phyloP scores from a whole-genome alignment of 2,113 vertebrate genomes.

The Dromaius novaehollandiae region DNA sequence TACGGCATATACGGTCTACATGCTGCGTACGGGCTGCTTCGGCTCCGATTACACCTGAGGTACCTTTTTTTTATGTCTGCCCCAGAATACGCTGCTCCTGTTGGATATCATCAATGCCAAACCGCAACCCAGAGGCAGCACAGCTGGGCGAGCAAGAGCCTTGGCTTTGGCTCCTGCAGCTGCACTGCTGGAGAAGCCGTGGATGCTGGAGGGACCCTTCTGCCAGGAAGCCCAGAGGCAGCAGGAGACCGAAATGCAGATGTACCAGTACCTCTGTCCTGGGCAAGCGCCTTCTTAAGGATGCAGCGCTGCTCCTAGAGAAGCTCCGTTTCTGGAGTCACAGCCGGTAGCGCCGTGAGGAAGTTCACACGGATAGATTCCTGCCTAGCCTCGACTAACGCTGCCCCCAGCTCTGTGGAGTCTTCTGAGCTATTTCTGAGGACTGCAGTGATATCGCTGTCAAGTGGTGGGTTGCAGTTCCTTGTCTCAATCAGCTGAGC shows the following conservation, averaged over 20 bases:
- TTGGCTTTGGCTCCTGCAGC: neutral
- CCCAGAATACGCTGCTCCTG: neutral
- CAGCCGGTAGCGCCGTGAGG: neutral
- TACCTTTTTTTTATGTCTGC: neutral
- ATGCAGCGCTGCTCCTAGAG: neutral
- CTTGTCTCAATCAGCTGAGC: neutral
- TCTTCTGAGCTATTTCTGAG: neutral
- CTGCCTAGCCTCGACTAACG: neutral
- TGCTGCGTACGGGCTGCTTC: neutral
- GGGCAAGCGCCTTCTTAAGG: neutral
- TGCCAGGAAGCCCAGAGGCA: neutral
- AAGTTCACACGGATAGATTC: neutral
- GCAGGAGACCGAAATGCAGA: neutral
- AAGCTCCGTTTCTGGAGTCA: neutral
- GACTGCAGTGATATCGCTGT: neutral
- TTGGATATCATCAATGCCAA: neutral
- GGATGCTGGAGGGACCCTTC: neutral
- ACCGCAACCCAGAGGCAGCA: neutral
- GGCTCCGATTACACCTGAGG: neutral
- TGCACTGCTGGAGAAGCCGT: neutral
- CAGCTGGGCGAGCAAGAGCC: neutral
- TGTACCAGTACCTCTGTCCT: neutral
- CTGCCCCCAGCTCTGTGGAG: neutral
- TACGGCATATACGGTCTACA: too few relatives aligned
- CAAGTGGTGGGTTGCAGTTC: constrained; percentile 26